A percentile compares a stretch with the other conserved stretches of the same genome.
Conservation (phyloP, 2,113 vertebrate genomes). For the Thermophis baileyi region DNA sequence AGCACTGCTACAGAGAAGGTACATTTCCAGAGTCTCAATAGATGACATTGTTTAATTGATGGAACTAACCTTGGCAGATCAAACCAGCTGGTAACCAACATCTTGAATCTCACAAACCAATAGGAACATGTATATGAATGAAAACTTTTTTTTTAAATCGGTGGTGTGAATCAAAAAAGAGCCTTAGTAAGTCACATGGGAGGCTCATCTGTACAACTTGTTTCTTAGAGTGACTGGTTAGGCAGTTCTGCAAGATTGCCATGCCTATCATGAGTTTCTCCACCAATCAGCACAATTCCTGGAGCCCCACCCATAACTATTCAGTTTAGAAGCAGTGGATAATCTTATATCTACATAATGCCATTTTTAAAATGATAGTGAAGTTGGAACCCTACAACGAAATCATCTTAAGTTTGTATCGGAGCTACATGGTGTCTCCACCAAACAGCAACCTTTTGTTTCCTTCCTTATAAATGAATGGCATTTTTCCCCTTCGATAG, state of each 20-base stretch:
- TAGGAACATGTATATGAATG: background rate
- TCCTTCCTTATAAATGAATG: background rate
- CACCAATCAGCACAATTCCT: background rate
- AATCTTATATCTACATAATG: background rate
- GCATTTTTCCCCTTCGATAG: background rate
- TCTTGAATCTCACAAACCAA: background rate
- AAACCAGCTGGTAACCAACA: background rate
- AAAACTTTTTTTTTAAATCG: background rate
- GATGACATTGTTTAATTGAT: background rate
- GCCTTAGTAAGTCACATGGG: background rate
- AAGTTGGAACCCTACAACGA: background rate
- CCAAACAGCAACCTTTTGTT: background rate
- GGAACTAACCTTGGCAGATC: background rate
- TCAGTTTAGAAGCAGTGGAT: background rate
- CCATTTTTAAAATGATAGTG: background rate
- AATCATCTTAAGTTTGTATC: background rate
- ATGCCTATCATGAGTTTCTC: background rate
- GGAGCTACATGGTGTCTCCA: background rate
- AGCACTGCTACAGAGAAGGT: background rate
- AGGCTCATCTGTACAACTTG: background rate
- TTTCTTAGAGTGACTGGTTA: background rate
- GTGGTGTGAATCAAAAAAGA: background rate
- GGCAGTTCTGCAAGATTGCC: background rate
- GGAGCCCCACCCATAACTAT: background rate
- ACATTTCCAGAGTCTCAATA: background rate